Conservation (phyloP, 2,888 invertebrate species). For the Euplexia lucipara region DNA sequence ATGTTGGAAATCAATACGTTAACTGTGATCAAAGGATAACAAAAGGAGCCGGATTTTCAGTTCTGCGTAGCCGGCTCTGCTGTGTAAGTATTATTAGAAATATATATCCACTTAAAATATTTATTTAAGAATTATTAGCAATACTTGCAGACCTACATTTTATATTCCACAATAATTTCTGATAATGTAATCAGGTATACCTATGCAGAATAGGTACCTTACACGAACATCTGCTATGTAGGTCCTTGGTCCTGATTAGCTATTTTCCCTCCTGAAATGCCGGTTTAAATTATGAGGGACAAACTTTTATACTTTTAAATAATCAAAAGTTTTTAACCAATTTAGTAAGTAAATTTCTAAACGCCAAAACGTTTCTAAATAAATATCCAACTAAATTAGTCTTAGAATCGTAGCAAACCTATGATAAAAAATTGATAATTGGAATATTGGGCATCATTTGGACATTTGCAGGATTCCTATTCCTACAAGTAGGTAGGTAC, state of each 20-base stretch:
- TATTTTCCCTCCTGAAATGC: not conserved
- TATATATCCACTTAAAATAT: not conserved
- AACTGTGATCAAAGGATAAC: constrained; percentile 34
- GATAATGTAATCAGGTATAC: no score
- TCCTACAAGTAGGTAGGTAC: not conserved
- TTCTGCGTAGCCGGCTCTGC: constrained; percentile 15
- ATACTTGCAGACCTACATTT: not conserved
- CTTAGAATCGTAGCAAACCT: constrained; percentile 4
- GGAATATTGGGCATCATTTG: not conserved
- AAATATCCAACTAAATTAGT: constrained; percentile 4
- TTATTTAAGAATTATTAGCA: not conserved
- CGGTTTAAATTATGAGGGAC: no score
- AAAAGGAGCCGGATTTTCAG: constrained; percentile 13
- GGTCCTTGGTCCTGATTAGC: not conserved
- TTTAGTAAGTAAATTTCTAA: no score
- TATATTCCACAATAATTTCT: not conserved
- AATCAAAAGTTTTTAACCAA: no score
- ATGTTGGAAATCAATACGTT: constrained; percentile 13
- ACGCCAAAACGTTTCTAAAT: no score
- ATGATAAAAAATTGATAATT: no score
- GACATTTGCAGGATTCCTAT: not conserved
- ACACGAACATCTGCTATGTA: constrained; percentile 6
- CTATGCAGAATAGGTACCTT: no score
- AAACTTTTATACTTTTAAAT: no score
- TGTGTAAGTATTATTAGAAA: constrained; percentile 39